Conservation (phyloP, 1,140 invertebrate genomes). For the Daktulosphaira vitifoliae region DNA sequence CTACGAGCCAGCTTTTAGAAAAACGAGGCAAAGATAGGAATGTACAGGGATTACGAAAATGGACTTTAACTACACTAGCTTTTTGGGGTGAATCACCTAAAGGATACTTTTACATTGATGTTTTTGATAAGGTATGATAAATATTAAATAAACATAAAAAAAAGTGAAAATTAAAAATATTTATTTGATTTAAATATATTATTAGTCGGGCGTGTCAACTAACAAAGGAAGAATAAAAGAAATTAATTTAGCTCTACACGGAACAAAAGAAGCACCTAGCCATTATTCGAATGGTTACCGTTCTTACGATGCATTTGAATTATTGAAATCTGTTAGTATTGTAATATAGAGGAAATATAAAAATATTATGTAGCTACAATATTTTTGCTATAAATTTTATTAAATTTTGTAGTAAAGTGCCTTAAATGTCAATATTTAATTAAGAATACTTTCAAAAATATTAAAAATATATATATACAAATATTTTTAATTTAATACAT, state of each 20-base stretch:
- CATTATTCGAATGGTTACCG: slow-evolving; percentile 2
- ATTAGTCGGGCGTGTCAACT: background rate
- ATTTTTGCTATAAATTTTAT: no score
- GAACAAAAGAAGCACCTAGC: slow-evolving; percentile 24
- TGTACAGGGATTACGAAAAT: slow-evolving; percentile 64
- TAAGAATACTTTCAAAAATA: no score
- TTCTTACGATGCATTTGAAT: background rate
- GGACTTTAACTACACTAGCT: slow-evolving; percentile 83
- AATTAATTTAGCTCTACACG: slow-evolving; percentile 23
- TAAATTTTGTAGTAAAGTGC: no score
- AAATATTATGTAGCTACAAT: no score
- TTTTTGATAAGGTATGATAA: slow-evolving; percentile 54
- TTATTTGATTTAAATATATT: background rate
- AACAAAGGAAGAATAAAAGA: slow-evolving; percentile 14
- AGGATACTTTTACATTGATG: slow-evolving; percentile 64
- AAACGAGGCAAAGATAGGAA: slow-evolving; percentile 61
- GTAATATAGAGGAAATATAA: no score
- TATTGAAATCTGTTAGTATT: slow-evolving; percentile 2
- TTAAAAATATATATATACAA: no score
- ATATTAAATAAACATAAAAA: no score
- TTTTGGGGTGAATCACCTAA: slow-evolving; percentile 80
- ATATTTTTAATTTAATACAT: no score
- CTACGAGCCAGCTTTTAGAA: slow-evolving; percentile 58
- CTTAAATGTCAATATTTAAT: no score
- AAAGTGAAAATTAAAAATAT: background rate